These are phyloP conservation scores for Spodoptera littoralis DNA, from an alignment of 2,888 invertebrate genomes.

Conservation along the genomic window DNA sequence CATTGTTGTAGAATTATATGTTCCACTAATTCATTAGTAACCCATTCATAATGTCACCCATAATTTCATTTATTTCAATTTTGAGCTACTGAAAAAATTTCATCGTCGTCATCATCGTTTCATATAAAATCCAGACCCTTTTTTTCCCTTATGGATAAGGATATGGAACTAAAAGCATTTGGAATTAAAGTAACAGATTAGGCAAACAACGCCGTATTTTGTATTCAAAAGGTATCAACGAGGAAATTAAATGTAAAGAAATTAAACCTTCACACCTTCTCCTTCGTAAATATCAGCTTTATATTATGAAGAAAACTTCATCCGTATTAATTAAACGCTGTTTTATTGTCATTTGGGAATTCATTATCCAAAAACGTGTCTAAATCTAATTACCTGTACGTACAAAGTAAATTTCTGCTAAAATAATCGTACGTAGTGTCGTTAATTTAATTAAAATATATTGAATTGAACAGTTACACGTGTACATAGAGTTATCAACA, in stretches of 20 bases:
- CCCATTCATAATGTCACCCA: too few species aligned
- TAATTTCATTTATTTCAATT: too few species aligned
- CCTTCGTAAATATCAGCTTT: constrained; percentile 11
- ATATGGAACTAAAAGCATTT: constrained; percentile 18
- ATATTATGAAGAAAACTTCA: constrained; percentile 1
- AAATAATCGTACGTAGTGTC: not conserved
- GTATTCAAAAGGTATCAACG: constrained; percentile 23
- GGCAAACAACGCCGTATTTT: constrained; percentile 27
- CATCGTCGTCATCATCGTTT: too few species aligned
- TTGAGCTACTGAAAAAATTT: not conserved
- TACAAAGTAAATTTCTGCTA: not conserved
- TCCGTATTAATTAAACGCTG: constrained; percentile 5
- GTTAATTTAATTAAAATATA: not conserved
- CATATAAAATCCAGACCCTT: not conserved
- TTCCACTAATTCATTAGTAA: too few species aligned
- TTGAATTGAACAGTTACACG: constrained; percentile 1
- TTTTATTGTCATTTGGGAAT: constrained; percentile 11
- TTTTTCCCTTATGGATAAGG: constrained; percentile 2
- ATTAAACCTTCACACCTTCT: constrained; percentile 26
- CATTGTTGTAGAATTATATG: too few species aligned
- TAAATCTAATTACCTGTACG: constrained; percentile 6
- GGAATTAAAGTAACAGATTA: constrained; percentile 15
- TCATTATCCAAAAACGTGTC: constrained; percentile 10
- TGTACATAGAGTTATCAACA: not conserved
- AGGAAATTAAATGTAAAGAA: constrained; percentile 33